Percentiles rank a stretch among this genome's conserved stretches.
Conservation (phyloP, 2,113 vertebrate genomes). For the Triplophysa dalaica region DNA sequence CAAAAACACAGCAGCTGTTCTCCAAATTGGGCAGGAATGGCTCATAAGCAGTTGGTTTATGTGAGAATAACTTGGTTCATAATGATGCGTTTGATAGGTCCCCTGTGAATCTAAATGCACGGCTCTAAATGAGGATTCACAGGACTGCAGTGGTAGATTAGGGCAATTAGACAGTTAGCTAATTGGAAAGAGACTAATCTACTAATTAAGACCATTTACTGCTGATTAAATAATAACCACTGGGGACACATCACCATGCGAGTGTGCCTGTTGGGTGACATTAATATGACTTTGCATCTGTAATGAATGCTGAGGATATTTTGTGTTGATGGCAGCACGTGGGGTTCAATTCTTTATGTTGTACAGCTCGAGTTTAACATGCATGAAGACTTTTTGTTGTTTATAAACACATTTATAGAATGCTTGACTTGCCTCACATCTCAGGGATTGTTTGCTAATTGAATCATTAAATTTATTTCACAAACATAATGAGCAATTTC, state of each 20-base stretch:
- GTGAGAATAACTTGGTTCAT: slow-evolving; percentile 71
- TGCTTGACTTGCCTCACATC: neutral
- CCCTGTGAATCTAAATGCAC: slow-evolving; percentile 67
- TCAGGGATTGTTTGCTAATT: slow-evolving; percentile 11
- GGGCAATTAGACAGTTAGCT: slow-evolving; percentile 70
- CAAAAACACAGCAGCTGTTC: slow-evolving; percentile 70
- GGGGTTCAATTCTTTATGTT: slow-evolving; percentile 3
- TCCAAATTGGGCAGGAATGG: slow-evolving; percentile 61
- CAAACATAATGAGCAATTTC: too few species aligned
- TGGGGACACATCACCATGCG: slow-evolving; percentile 64
- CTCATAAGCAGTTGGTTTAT: slow-evolving; percentile 70
- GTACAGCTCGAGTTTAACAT: neutral
- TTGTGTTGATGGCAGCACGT: slow-evolving; percentile 2
- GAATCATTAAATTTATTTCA: neutral
- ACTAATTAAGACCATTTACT: slow-evolving; percentile 77
- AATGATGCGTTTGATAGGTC: slow-evolving; percentile 69
- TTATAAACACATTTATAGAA: neutral
- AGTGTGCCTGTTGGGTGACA: slow-evolving; percentile 50
- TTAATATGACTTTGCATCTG: slow-evolving; percentile 61
- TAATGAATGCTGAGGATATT: slow-evolving; percentile 43
- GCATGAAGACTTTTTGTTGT: neutral
- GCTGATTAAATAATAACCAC: slow-evolving; percentile 75
- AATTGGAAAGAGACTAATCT: slow-evolving; percentile 76
- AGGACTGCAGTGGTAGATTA: slow-evolving; percentile 69
- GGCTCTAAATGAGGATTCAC: slow-evolving; percentile 72